These are phyloP conservation scores for Neoitamus cyanurus DNA, from an alignment of 2,888 invertebrate genomes.

Conservation along the genomic window DNA sequence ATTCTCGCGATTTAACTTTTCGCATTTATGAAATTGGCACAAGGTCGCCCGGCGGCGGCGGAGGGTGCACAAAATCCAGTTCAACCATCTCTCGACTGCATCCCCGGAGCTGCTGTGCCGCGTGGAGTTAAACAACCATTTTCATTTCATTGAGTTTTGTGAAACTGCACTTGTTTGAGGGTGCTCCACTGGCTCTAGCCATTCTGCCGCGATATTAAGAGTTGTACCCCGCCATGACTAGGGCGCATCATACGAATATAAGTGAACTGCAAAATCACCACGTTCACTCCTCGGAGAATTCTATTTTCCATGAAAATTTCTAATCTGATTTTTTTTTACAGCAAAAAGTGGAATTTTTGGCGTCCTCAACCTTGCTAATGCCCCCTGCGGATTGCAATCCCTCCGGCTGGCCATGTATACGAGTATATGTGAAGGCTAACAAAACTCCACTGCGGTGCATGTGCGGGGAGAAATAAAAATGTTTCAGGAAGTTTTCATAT, in stretches of 20 bases:
- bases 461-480: background rate
- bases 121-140: conserved; percentile 12
- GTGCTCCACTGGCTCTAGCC: background rate
- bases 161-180: conserved; percentile 22
- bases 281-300: background rate
- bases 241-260: background rate
- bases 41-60: conserved; percentile 14
- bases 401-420: background rate
- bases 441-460: background rate
- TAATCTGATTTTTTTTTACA: conserved; percentile 5
- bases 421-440: background rate
- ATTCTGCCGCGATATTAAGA: conserved; percentile 14
- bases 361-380: background rate
- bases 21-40: conserved; percentile 23
- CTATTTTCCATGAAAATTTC: conserved; percentile 19
- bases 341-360: background rate
- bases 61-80: background rate
- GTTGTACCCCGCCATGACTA: background rate
- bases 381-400: background rate
- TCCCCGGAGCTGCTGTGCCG: background rate
- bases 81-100: conserved; percentile 3
- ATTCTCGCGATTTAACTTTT: conserved; percentile 30
- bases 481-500: conserved; percentile 5
- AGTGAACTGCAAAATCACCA: background rate
- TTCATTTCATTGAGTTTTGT: conserved; percentile 30